Evolutionary conservation across 2,797 vertebrate species (phyloP).

Genomic region (Pygocentrus nattereri): DNA sequence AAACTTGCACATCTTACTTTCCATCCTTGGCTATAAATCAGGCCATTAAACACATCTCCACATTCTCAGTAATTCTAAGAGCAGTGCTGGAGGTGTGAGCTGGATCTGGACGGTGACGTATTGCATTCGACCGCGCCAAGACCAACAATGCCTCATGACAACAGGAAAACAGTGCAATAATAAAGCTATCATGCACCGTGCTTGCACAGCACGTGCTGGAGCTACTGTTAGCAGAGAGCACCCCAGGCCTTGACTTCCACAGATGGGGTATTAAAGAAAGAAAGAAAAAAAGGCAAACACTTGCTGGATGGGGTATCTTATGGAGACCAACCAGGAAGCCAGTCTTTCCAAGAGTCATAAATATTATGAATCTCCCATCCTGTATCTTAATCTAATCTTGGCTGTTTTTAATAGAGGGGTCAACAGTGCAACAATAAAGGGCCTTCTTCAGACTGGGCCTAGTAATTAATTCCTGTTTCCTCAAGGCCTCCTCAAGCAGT

Average conservation of each 20-base stretch:
- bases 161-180: constrained; percentile 62
- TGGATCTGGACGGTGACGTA: constrained; percentile 13
- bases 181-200: constrained; percentile 24
- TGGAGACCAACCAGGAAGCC: constrained; percentile 16
- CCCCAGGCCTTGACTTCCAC: constrained; percentile 6
- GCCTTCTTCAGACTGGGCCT: constrained; percentile 31
- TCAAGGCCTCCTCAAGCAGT: constrained; percentile 7
- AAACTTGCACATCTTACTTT: constrained; percentile 2
- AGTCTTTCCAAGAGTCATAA: constrained; percentile 27
- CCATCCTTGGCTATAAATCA: neutral
- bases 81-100: constrained; percentile 1
- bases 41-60: neutral
- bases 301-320: neutral
- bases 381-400: constrained; percentile 43
- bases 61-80: neutral
- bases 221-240: constrained; percentile 1
- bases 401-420: constrained; percentile 26
- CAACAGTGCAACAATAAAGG: constrained; percentile 36
- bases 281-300: neutral
- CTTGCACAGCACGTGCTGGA: neutral
- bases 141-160: constrained; percentile 62
- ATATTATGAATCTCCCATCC: constrained; percentile 49
- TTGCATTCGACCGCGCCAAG: constrained; percentile 47
- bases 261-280: neutral
- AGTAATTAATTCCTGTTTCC: constrained; percentile 49